A percentile compares a stretch with the other conserved stretches of the same genome.
These are phyloP conservation scores for Salvator merianae DNA, from an alignment of 2,113 vertebrate species.

Conservation along the genomic window DNA sequence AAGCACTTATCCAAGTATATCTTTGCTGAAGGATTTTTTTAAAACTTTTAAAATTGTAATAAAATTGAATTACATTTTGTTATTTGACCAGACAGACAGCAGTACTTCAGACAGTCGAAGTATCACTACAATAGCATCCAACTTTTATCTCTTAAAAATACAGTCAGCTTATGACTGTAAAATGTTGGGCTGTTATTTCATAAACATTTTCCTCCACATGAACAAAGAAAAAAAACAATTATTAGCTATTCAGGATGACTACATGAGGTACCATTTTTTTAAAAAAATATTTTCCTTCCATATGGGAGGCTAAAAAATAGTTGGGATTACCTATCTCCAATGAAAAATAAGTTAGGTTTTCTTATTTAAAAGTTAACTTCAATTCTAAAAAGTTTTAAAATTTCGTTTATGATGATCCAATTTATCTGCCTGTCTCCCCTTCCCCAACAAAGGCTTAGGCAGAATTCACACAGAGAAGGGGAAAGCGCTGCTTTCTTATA, in stretches of 20 bases:
- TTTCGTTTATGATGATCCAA: not conserved
- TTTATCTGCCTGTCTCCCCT: too few species aligned
- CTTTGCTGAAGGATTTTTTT: not conserved
- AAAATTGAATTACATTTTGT: constrained; percentile 25
- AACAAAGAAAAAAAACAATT: not conserved
- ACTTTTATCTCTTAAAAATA: not conserved
- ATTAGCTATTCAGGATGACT: not conserved
- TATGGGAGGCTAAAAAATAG: not conserved
- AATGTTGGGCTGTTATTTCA: not conserved
- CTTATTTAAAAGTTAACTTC: not conserved
- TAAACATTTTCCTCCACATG: not conserved
- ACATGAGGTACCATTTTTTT: not conserved
- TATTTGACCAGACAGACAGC: constrained; percentile 9
- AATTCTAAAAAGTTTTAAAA: not conserved
- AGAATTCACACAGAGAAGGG: not conserved
- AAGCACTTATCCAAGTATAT: constrained; percentile 17
- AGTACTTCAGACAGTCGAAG: constrained; percentile 16
- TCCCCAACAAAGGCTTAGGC: too few species aligned
- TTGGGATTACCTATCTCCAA: not conserved
- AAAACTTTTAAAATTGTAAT: constrained; percentile 1
- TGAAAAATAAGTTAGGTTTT: not conserved
- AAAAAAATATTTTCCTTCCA: too few species aligned
- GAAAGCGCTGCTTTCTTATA: too few species aligned
- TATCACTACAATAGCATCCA: not conserved
- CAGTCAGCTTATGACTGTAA: constrained; percentile 12